Conservation (phyloP, 2,797 vertebrate genomes). For the Silurus lanzhouensis region DNA sequence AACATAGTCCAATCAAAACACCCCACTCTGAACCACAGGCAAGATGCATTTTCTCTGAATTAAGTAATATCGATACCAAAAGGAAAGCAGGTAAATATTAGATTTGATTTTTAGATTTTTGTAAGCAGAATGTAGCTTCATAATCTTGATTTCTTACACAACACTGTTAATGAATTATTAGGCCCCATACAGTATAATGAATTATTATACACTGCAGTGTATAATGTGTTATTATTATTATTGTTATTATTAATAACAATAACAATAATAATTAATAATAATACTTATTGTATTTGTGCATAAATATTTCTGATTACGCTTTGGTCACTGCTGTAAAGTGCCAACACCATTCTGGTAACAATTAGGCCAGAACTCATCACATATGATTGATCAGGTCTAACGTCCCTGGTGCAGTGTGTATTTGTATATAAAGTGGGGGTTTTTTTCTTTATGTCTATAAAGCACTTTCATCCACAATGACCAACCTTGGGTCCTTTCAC, state of each 20-base stretch:
- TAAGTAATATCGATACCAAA: background rate
- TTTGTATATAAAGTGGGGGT: constrained; percentile 33
- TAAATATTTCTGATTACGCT: background rate
- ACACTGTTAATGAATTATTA: background rate
- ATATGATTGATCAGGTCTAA: constrained; percentile 5
- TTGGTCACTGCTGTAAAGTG: background rate
- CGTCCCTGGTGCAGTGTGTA: background rate
- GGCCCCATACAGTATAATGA: too few relatives aligned
- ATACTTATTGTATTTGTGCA: background rate
- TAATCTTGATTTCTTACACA: background rate
- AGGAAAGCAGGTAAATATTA: background rate
- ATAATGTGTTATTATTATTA: too few relatives aligned
- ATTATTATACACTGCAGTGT: too few relatives aligned
- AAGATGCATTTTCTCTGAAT: background rate
- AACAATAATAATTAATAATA: too few relatives aligned
- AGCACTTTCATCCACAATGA: constrained; percentile 29
- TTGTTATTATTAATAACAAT: too few relatives aligned
- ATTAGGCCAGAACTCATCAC: background rate
- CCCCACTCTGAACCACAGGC: background rate
- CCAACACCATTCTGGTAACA: constrained; percentile 3
- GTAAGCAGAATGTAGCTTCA: background rate
- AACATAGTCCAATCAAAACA: background rate
- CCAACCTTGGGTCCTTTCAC: constrained; percentile 41
- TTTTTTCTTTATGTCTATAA: constrained; percentile 24
- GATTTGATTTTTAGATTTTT: background rate